These are phyloP conservation scores for Drosophila multiciliata DNA, from an alignment of 2,888 invertebrate genomes.

Conservation along the genomic window DNA sequence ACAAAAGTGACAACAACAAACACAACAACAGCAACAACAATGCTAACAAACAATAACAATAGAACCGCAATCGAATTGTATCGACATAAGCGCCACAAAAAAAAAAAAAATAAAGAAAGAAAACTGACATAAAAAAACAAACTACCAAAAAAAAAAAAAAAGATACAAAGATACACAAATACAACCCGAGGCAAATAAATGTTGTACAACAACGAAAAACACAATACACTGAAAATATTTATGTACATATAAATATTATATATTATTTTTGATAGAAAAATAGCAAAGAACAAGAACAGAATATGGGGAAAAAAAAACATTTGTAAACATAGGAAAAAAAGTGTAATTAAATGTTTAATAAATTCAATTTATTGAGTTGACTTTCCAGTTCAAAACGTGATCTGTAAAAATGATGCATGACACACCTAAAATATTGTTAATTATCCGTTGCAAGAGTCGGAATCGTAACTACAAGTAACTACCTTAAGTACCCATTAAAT, in stretches of 20 bases:
- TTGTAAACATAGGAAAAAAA: not conserved
- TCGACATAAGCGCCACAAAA: slow-evolving; percentile 52
- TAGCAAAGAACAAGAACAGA: not conserved
- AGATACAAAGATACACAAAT: not conserved
- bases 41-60: slow-evolving; percentile 55
- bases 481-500: slow-evolving; percentile 6
- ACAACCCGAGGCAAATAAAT: not conserved
- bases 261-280: not conserved
- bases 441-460: slow-evolving; percentile 23
- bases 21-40: slow-evolving; percentile 40
- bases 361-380: not conserved
- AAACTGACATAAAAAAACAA: slow-evolving; percentile 1
- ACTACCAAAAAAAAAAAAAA: not conserved
- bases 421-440: slow-evolving; percentile 5
- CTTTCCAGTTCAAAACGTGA: not conserved
- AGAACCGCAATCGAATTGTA: slow-evolving; percentile 67
- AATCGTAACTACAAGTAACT: slow-evolving; percentile 15
- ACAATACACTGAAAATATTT: slow-evolving; percentile 10
- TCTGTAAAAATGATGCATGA: not conserved
- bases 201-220: slow-evolving; percentile 15
- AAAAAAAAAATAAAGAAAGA: slow-evolving; percentile 2
- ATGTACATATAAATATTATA: not conserved
- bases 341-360: not conserved
- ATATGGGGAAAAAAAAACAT: no score
- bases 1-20: slow-evolving; percentile 69